Conservation (phyloP, 2,888 invertebrate genomes). For the Chirona hameri region DNA sequence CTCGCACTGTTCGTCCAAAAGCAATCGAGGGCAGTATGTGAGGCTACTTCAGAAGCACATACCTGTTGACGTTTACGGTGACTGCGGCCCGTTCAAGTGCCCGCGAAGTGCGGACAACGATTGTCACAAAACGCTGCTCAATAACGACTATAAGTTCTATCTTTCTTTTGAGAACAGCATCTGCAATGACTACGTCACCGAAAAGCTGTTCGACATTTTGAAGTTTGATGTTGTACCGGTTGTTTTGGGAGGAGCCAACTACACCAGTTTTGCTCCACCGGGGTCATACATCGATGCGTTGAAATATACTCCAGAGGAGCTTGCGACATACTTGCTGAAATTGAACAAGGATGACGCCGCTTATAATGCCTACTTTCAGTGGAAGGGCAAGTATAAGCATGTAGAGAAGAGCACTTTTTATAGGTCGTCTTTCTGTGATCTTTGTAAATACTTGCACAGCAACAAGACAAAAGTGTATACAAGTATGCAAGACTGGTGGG, state of each 20-base stretch:
- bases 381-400: constrained; percentile 37
- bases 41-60: constrained; percentile 37
- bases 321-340: constrained; percentile 42
- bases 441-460: constrained; percentile 31
- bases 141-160: constrained; percentile 42
- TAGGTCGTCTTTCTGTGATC: constrained; percentile 30
- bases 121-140: constrained; percentile 29
- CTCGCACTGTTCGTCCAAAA: constrained; percentile 39
- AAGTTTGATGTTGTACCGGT: constrained; percentile 43
- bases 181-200: constrained; percentile 44
- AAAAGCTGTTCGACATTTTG: constrained; percentile 43
- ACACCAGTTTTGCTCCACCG: constrained; percentile 43
- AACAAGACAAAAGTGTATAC: not conserved
- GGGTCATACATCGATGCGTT: constrained; percentile 45
- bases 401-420: not conserved
- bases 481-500: constrained; percentile 33
- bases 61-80: constrained; percentile 40
- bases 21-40: constrained; percentile 39
- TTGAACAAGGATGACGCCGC: constrained; percentile 40
- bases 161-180: constrained; percentile 43
- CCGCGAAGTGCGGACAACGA: constrained; percentile 5
- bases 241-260: constrained; percentile 44
- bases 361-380: constrained; percentile 41
- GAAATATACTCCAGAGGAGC: constrained; percentile 43
- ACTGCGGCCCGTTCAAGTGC: constrained; percentile 38